These are phyloP conservation scores for Eugnorisma glareosa DNA, from an alignment of 2,888 invertebrate genomes.

Conservation along the genomic window DNA sequence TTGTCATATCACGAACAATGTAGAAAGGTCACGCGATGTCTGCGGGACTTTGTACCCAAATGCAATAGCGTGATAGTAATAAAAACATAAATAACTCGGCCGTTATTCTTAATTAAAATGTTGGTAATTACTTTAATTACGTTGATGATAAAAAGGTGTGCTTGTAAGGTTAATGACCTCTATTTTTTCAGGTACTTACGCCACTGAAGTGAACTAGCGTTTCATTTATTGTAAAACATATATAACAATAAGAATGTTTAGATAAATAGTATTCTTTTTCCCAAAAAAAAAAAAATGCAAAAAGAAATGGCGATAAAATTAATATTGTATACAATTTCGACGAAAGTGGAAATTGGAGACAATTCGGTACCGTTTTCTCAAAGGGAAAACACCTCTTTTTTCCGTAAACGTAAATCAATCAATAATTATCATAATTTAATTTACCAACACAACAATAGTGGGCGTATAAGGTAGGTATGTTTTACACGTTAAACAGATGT, in stretches of 20 bases:
- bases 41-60: constrained; percentile 31
- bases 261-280: background rate
- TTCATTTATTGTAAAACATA: background rate
- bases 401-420: background rate
- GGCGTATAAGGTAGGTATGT: background rate
- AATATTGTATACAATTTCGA: no score
- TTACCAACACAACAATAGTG: background rate
- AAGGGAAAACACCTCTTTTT: background rate
- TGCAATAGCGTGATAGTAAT: constrained; percentile 19
- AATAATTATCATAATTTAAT: background rate
- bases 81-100: background rate
- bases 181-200: background rate
- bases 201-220: background rate
- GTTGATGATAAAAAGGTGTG: background rate
- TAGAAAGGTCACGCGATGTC: constrained; percentile 28
- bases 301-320: no score
- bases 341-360: no score
- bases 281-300: no score
- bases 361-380: background rate
- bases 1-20: constrained; percentile 24
- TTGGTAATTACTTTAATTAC: constrained; percentile 9
- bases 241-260: background rate
- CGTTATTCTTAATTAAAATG: constrained; percentile 2
- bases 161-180: background rate
- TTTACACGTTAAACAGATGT: background rate